Evolutionary conservation across 2,888 invertebrate genomes (phyloP).

Genomic region (Ochropacha duplaris): DNA sequence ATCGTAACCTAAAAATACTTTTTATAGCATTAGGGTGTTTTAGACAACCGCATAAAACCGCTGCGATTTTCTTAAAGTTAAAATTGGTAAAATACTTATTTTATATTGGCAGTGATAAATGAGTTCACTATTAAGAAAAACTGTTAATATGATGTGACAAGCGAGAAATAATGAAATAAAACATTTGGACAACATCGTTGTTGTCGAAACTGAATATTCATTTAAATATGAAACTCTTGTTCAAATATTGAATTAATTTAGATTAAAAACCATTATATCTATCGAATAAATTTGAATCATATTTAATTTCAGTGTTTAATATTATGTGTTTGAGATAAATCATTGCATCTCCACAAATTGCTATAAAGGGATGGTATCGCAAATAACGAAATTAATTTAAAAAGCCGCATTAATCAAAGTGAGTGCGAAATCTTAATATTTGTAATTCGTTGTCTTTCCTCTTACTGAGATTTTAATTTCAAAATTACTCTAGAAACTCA

Average conservation of each 20-base stretch:
- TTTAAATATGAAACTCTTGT: not conserved
- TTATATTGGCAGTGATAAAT: constrained; percentile 1
- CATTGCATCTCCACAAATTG: not conserved
- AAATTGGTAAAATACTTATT: not conserved
- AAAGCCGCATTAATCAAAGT: too few relatives aligned
- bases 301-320: too few relatives aligned
- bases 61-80: not conserved
- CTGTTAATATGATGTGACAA: not conserved
- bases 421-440: too few relatives aligned
- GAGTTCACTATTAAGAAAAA: not conserved
- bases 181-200: not conserved
- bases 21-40: not conserved
- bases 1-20: not conserved
- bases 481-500: not conserved
- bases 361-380: not conserved
- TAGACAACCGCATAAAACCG: not conserved
- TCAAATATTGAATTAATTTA: not conserved
- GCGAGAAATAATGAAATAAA: not conserved
- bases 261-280: not conserved
- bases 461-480: too few relatives aligned
- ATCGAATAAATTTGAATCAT: too few relatives aligned
- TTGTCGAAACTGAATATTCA: not conserved
- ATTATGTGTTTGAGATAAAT: too few relatives aligned
- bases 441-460: too few relatives aligned
- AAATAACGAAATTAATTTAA: not conserved